Evolutionary conservation across 2,888 invertebrate genomes (phyloP).

Genomic region (Dorcus hopei): DNA sequence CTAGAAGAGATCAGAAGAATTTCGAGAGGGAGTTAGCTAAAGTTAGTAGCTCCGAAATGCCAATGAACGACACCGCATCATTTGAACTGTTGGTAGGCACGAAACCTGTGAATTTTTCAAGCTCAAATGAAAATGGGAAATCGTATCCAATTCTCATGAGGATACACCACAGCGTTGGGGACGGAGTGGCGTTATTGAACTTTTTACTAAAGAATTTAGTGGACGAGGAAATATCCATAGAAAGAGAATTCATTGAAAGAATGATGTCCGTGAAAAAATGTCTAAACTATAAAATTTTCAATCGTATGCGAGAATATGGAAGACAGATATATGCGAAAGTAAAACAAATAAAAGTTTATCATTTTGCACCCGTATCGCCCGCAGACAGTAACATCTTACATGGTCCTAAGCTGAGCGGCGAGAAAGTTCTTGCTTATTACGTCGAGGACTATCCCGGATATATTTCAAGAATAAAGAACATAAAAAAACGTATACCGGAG

Average conservation of each 20-base stretch:
- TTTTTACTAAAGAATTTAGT: conserved; percentile 9
- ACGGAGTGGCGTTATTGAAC: conserved; percentile 6
- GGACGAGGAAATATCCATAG: conserved; percentile 1
- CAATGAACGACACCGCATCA: conserved; percentile 3
- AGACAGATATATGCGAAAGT: not conserved
- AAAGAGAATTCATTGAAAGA: not conserved
- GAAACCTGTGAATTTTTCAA: conserved; percentile 5
- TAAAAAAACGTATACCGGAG: conserved; percentile 6
- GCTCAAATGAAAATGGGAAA: not conserved
- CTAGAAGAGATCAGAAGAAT: not conserved
- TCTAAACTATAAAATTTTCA: not conserved
- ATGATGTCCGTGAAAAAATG: not conserved
- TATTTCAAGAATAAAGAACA: conserved; percentile 13
- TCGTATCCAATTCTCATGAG: conserved; percentile 5
- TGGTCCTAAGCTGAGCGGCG: conserved; percentile 4
- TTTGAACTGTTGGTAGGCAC: conserved; percentile 11
- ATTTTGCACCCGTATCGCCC: not conserved
- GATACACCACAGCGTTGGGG: conserved; percentile 12
- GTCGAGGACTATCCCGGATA: conserved; percentile 7
- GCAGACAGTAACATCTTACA: conserved; percentile 14
- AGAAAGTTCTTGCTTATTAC: conserved; percentile 10
- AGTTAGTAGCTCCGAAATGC: conserved; percentile 7
- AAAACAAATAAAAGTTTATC: conserved; percentile 4
- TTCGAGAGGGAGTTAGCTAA: conserved; percentile 8
- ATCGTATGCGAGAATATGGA: not conserved